Evolutionary conservation across 2,113 vertebrate species (phyloP), one percentile per base, ranked within the genome.

Genomic region (Eonycteris spelaea): DNA sequence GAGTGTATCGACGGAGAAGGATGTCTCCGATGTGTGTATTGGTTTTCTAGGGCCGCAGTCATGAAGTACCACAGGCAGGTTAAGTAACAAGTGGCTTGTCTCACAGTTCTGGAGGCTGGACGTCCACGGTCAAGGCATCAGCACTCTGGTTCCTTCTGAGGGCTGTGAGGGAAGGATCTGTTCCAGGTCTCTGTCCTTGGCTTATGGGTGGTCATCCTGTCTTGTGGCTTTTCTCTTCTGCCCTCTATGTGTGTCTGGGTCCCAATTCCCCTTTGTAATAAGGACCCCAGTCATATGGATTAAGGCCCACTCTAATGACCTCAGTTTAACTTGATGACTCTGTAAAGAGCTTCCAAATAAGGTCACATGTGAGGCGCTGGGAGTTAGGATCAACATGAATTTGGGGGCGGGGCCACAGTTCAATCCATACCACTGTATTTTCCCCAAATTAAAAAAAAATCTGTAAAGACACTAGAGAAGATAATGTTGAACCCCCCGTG

Each of bases 1-100:
- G 0, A 33, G 43, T 3, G 48, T 6, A 19, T 4, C 5, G 33
- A 13, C 38, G 18, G 51, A 35, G 83, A 77, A 43, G 57, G 43
- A 28, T 2, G 1, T 53, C 75, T 22, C 0, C 14, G 21, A 10
- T 14, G 22, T n/a, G 21, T 22, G 6, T 48, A 0, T 26, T 15
- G 2, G 16, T 43, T 77, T 87, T 18, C 35, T 71, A 55, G 51
- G 7, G 87, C 40, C 26, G 38, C 2, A 11, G 19, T 67, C 15
- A 10, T 22, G 35, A 70, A 63, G 19, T 24, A 30, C 14, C n/a
- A 22, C 30, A 30, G n/a, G 57, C 53, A 9, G 53, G 24, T 86
- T 45, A 45, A 53, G 28, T 14, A 22, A 14, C 19, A 38, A 53
- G 26, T 77, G 24, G 19, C 7, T 35, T 22, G 13, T 51, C 26